Evolutionary conservation across 1,140 invertebrate genomes (phyloP), one percentile per base, ranked within the genome.

Genomic region (Drosophila takahashii): DNA sequence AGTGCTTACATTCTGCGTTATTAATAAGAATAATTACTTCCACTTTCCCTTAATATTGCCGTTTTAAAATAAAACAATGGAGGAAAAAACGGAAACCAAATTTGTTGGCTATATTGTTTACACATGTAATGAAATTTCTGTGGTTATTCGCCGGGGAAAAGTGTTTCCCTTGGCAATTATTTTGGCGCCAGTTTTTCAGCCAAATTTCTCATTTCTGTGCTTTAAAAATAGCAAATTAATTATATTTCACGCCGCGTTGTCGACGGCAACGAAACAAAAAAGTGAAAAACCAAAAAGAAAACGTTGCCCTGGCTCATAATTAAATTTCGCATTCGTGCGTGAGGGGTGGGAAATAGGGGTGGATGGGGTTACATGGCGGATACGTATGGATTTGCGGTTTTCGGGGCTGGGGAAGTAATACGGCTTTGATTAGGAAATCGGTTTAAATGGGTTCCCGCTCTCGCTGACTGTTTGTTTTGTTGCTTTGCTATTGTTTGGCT

Each of bases 361-460:
- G 6, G 15, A 16, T 13, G 15, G 70, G 53, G 39, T 36, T 47
- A 51, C n/a, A 16, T 10, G 13, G 32, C 29, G 27, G 15, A 44
- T 44, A 9, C 32, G 27, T 34, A 27, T 70, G 62, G 18, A 34
- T 45, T 15, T 65, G 47, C 29, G 61, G 61, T 41, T 44, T 48
- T 47, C 22, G 34, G 27, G 36, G 18, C 15, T 48, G 32, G 41
- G 29, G 10, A 53, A 54, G 69, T 81, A 86, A 86, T 87, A 77
- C 54, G 61, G 66, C 77, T 87, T 87, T 86, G 83, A 86, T 86
- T 87, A 79, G 84, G 81, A 86, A 86, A 86, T 86, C 83, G 83
- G 80, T 86, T 87, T 86, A 87, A 86, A 62, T 69, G 74, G 78
- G 51, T 56, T 52, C 16, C 16, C 32, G 64, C 15, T 47, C 3